Evolutionary conservation across 2,797 vertebrate genomes (phyloP), one percentile per base, ranked within the genome.

Genomic region (Margarornis squamiger): DNA sequence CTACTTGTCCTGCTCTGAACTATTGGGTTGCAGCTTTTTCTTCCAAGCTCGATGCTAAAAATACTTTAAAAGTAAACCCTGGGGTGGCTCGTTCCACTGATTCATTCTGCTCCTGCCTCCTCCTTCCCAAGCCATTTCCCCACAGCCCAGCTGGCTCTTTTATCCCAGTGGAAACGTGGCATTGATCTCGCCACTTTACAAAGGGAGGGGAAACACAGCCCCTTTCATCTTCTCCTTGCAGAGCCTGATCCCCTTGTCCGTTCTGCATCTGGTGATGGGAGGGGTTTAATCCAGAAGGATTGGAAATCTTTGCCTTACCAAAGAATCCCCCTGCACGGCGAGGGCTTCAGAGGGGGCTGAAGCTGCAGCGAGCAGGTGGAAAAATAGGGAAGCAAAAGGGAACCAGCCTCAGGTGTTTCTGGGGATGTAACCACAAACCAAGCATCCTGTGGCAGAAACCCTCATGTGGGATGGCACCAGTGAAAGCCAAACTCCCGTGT

Each of bases 201-300:
- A 22, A 68, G 58, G 90, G 63, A 84, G 81, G 73, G 78, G 39
- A 52, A 36, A 8, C 67, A 46, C 3, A 0, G 63, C 75, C 49
- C 80, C 89, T 86, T 95, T 95, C 89, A 76, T 88, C 95, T 89
- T 39, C 79, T 49, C 72, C 85, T 87, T 45, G 80, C 82, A 11
- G 0, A 36, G 71, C 1, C 79, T 61, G 84, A 87, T 70, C 77
- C 86, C 71, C 38, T 16, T 7, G 62, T 36, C 76, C 4, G 0
- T 32, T 36, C 12, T 20, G 52, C 4, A 0, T 70, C 68, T 51
- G 45, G n/a, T 38, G 61, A 36, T 0, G 4, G 84, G 83, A 84
- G 32, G 68, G 39, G 6, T 72, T 86, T 82, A 52, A 73, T 58
- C 74, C 17, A 4, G 46, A 39, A 86, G 83, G 91, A 89, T 49